Evolutionary conservation across 2,797 vertebrate genomes (phyloP), one percentile per base, ranked within the genome.

Genomic region (Euphonia xanthogaster): DNA sequence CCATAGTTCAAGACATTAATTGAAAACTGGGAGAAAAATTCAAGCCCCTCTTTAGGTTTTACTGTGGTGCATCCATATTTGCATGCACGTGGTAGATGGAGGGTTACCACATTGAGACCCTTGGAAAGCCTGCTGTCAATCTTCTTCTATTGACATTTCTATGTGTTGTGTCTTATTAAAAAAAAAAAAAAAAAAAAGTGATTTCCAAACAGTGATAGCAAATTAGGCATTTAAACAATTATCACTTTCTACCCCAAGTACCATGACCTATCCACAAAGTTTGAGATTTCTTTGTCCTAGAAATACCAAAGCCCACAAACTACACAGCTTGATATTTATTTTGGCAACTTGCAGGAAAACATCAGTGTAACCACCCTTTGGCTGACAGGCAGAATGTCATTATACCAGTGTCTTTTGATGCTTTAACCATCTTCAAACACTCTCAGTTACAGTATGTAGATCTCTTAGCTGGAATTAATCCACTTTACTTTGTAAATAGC

Each of bases 391-490:
- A 39, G 23, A 86, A 88, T 61, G 45, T 28, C 68, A 50, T 92
- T 95, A 95, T 27, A 70, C 12, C 35, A 77, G 31, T 28, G 20
- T 78, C 35, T 72, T 95, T 89, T 75, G 42, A 67, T 91, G 88
- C 63, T 88, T 75, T 85, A 91, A 79, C 42, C 50, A 70, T 80
- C 73, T 88, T 94, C 68, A 95, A 82, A 87, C 54, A 88, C 66
- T 80, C 82, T 94, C 82, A 73, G 55, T 83, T 96, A 80, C 67
- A 60, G 30, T 10, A 7, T 45, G 15, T 40, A 82, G 72, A 91
- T 55, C 4, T 4, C 72, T 92, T 71, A 92, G 40, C 39, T 91
- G 62, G 61, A 78, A 87, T 90, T 90, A 83, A 73, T 90, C 58
- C 54, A 83, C 45, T 93, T 94, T 90, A 21, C 63, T 75, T 79